Evolutionary conservation across 2,888 invertebrate species (phyloP).

Genomic region (Selenia dentaria): DNA sequence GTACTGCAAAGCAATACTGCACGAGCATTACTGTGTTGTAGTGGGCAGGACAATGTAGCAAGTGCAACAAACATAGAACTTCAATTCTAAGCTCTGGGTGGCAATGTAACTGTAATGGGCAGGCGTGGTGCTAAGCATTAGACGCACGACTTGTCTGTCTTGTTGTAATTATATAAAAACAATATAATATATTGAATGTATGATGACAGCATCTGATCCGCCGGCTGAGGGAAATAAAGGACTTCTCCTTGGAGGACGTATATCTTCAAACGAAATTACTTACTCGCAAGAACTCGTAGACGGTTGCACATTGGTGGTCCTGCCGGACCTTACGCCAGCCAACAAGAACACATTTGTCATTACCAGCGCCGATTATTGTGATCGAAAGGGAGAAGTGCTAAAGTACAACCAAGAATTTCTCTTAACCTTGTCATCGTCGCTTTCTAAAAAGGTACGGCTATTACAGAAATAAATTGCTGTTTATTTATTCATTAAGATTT

Average conservation of each 20-base stretch:
- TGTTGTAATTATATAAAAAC: too few relatives aligned
- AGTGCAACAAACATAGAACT: too few relatives aligned
- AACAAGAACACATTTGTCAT: conserved; percentile 64
- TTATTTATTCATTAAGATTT: too few relatives aligned
- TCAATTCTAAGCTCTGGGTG: too few relatives aligned
- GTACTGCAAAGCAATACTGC: too few relatives aligned
- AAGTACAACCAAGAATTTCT: conserved; percentile 77
- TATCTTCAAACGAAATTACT: conserved; percentile 64
- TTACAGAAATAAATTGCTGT: too few relatives aligned
- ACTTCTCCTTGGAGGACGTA: conserved; percentile 65
- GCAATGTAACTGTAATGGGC: too few relatives aligned
- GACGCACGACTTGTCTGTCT: too few relatives aligned
- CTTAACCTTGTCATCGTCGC: conserved; percentile 61
- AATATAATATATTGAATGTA: too few relatives aligned
- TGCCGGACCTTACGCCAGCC: conserved; percentile 46
- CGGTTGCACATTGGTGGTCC: conserved; percentile 59
- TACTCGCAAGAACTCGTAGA: conserved; percentile 70
- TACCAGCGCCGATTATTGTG: conserved; percentile 71
- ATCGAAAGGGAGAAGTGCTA: conserved; percentile 62
- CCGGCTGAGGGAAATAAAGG: conserved; percentile 58
- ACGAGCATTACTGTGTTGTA: too few relatives aligned
- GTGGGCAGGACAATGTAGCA: too few relatives aligned
- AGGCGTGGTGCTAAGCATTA: too few relatives aligned
- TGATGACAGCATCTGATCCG: conserved; percentile 63
- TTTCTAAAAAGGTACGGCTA: conserved; percentile 57